Conservation (phyloP, 2,888 invertebrate genomes). For the Ophion ventricosus region DNA sequence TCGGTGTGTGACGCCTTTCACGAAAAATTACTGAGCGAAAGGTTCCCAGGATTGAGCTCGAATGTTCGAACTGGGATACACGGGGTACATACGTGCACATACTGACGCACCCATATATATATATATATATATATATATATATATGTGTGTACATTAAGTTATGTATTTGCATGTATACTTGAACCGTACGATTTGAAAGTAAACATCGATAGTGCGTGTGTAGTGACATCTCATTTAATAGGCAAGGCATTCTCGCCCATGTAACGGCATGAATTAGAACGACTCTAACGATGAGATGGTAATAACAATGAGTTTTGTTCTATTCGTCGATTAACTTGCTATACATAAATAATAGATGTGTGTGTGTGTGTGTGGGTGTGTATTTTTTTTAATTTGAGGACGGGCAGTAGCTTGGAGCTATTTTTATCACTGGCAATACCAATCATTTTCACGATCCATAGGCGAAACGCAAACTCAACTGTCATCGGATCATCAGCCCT, state of each 20-base stretch:
- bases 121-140: slow-evolving; percentile 3
- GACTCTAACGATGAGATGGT: slow-evolving; percentile 69
- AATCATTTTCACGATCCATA: no score
- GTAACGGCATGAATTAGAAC: slow-evolving; percentile 73
- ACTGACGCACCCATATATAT: neutral
- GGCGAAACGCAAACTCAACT: no score
- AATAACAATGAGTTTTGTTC: slow-evolving; percentile 70
- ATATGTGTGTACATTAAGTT: neutral
- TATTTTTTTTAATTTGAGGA: no score
- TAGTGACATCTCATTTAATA: slow-evolving; percentile 69
- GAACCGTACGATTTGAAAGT: slow-evolving; percentile 63
- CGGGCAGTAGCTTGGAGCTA: no score
- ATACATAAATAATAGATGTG: no score
- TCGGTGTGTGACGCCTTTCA: slow-evolving; percentile 63
- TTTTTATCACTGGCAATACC: no score
- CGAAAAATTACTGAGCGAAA: slow-evolving; percentile 59
- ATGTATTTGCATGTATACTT: neutral
- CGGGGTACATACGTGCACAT: slow-evolving; percentile 21
- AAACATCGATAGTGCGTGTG: slow-evolving; percentile 54
- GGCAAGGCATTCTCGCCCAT: slow-evolving; percentile 68
- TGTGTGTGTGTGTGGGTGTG: no score
- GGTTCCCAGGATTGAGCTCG: slow-evolving; percentile 61
- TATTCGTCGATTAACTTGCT: slow-evolving; percentile 2
- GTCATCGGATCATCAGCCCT: no score
- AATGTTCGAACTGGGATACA: slow-evolving; percentile 26